A percentile compares a stretch with the other conserved stretches of the same genome.
Conservation (phyloP, 2,113 vertebrate species). For the Leucoraja erinaceus region DNA sequence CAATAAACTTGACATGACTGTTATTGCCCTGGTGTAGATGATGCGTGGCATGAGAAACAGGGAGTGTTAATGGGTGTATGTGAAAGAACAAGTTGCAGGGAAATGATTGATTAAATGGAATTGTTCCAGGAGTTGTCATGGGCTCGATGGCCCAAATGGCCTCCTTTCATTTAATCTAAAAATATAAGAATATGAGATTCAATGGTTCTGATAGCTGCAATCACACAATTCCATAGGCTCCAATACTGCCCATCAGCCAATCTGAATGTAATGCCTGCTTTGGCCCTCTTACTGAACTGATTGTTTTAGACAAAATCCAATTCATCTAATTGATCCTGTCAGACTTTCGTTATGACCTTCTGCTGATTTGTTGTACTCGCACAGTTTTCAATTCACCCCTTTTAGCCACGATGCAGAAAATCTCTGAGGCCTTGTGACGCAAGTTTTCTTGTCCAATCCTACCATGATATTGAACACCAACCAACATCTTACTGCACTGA, state of each 20-base stretch:
- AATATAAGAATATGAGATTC: neutral
- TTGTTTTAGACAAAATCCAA: neutral
- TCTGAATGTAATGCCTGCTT: neutral
- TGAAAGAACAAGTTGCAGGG: too few relatives aligned
- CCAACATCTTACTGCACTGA: neutral
- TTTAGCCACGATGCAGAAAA: neutral
- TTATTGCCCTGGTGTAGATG: too few relatives aligned
- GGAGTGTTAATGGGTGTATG: too few relatives aligned
- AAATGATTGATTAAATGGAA: too few relatives aligned
- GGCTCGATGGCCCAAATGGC: too few relatives aligned
- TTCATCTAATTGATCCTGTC: neutral
- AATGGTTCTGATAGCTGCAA: neutral
- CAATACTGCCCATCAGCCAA: neutral
- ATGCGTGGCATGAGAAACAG: too few relatives aligned
- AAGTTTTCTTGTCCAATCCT: neutral
- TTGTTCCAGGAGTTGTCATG: too few relatives aligned
- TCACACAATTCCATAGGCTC: neutral
- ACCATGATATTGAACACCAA: neutral
- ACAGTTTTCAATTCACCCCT: neutral
- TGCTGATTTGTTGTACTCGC: neutral
- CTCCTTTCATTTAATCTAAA: too few relatives aligned
- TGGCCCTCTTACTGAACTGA: neutral
- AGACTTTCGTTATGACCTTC: neutral
- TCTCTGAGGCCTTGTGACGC: neutral
- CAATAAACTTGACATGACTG: too few relatives aligned